Percentiles rank a stretch among this genome's conserved stretches.
phyloP scores from a whole-genome alignment of 2,888 invertebrate genomes.

The Stenichneumon culpator region DNA sequence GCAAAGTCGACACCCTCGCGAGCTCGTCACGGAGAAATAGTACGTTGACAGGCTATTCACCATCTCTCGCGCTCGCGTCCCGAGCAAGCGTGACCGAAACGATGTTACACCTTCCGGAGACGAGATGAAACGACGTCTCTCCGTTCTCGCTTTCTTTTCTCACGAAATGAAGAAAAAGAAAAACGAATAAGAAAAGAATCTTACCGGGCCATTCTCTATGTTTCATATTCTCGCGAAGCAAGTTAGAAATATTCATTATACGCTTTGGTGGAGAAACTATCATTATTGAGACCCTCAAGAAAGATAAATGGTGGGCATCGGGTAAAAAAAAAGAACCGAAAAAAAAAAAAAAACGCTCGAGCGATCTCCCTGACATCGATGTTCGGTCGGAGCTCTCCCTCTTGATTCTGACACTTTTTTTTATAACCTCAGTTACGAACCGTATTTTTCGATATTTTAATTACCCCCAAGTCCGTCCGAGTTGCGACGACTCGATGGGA shows the following conservation, averaged over 20 bases:
- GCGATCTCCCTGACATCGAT: neutral
- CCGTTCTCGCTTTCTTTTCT: conserved; percentile 35
- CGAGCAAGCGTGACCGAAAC: conserved; percentile 73
- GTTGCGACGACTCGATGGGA: neutral
- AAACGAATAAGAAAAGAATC: conserved; percentile 3
- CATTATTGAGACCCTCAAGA: neutral
- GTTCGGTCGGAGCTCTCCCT: neutral
- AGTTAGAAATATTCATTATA: neutral
- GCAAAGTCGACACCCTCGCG: conserved; percentile 73
- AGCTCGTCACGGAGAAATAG: conserved; percentile 75
- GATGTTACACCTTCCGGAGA: conserved; percentile 66
- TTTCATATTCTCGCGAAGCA: neutral
- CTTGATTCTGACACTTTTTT: conserved; percentile 30
- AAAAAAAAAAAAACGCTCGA: neutral
- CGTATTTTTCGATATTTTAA: conserved; percentile 2
- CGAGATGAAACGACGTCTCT: conserved; percentile 38
- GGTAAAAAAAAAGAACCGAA: conserved; percentile 5
- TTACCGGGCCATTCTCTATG: conserved; percentile 5
- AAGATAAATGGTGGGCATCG: neutral
- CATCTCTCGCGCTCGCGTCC: conserved; percentile 65
- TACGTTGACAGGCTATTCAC: conserved; percentile 81
- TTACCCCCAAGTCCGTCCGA: neutral
- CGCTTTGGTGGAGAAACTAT: neutral
- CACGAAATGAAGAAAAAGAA: neutral
- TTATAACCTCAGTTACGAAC: neutral